Base-by-base conservation (phyloP, 2,888 invertebrate species). In the Macrophya annulata region DNA sequence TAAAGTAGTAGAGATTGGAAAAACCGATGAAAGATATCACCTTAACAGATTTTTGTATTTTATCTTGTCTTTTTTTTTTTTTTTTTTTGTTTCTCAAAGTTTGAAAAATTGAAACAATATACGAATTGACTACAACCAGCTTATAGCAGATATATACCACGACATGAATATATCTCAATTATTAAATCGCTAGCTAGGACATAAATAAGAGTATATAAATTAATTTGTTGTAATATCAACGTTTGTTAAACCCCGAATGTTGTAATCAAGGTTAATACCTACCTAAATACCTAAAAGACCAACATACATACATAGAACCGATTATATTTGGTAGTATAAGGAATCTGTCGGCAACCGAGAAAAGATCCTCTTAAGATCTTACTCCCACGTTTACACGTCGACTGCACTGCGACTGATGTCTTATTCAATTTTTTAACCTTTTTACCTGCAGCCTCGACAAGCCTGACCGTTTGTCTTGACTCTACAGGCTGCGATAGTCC, bases 391-490 rank as follows among this genome's bases (percentile, higher is more conserved):
- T 77, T 77, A 77, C 77, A 62, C 62, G 81, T 62, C 81, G 59
- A 59, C 40, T 81, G 81, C 59, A 81, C 62, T 62, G 31, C 77
- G 77, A 62, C 59, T 81, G 81, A 81, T 59, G 81, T 81, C 81
- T 81, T 62, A 81, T 81, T 81, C 81, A 81, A 81, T 81, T 81
- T 81, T 81, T 81, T 81, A 81, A 81, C 81, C 62, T 81, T 81
- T 81, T 81, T 81, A 81, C 81, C 81, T 43, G 81, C 31, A 31
- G 31, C 21, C 71, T 83, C 83, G 37, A 83, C 83, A 40, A 51
- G 31, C 83, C 83, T 48, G 83, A 83, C 83, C 83, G 83, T 83
- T 83, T 83, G 83, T 83, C 83, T 83, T n/a, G 83, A 59, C 59
- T 21, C 45, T 74, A 9, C 43, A 45, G 72, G n/a, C n/a, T n/a